Conservation (phyloP, 1,140 invertebrate species). For the Frieseomelitta varia region DNA sequence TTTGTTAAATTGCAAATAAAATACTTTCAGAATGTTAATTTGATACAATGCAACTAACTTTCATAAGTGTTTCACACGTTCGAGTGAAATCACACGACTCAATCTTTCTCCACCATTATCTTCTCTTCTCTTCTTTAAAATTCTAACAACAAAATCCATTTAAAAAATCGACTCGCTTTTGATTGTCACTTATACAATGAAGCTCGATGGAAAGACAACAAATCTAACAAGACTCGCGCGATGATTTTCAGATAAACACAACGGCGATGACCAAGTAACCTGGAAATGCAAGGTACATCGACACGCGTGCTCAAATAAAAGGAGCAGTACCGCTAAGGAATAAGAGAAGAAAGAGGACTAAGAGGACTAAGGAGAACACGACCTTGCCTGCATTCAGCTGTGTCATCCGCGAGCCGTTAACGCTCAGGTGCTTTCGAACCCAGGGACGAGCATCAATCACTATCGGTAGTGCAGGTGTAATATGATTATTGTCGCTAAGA, state of each 20-base stretch:
- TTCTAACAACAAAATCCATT: background rate
- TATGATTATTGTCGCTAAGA: slow-evolving; percentile 76
- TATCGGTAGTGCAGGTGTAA: slow-evolving; percentile 79
- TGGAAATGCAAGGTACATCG: slow-evolving; percentile 71
- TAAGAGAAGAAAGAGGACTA: slow-evolving; percentile 67
- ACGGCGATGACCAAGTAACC: slow-evolving; percentile 77
- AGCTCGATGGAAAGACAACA: background rate
- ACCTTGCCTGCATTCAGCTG: slow-evolving; percentile 79
- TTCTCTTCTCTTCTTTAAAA: background rate
- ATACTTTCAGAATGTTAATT: background rate
- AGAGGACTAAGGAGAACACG: slow-evolving; percentile 66
- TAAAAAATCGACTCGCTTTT: no score
- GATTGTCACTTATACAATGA: background rate
- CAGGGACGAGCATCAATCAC: slow-evolving; percentile 78
- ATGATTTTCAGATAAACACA: slow-evolving; percentile 48
- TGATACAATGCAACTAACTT: background rate
- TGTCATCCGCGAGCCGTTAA: slow-evolving; percentile 81
- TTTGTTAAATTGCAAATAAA: background rate
- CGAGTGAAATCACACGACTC: no score
- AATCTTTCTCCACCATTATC: background rate
- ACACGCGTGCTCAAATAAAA: slow-evolving; percentile 72
- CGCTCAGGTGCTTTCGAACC: slow-evolving; percentile 73
- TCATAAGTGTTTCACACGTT: background rate
- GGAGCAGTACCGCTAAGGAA: slow-evolving; percentile 77
- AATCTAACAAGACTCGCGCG: background rate